These are phyloP conservation scores for Bicyclus anynana DNA, from an alignment of 1,140 invertebrate species.

Conservation along the genomic window DNA sequence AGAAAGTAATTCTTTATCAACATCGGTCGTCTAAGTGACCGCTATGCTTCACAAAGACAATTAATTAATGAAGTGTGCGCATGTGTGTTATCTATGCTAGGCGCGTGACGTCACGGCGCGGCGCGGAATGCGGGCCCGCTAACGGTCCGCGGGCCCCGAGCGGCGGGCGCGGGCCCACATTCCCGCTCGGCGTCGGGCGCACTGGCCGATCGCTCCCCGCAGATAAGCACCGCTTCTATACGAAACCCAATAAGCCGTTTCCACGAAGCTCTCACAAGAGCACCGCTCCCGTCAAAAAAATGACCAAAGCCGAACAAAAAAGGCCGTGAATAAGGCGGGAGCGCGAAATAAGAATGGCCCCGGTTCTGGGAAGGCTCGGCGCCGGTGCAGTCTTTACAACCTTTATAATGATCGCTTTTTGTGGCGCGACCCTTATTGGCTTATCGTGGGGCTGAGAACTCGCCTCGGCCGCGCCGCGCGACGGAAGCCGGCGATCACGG, in stretches of 20 bases:
- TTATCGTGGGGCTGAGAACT: constrained; percentile 62
- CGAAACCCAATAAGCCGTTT: constrained; percentile 74
- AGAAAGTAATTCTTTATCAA: constrained; percentile 4
- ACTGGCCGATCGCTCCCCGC: constrained; percentile 44
- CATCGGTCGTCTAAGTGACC: constrained; percentile 2
- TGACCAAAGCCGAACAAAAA: constrained; percentile 65
- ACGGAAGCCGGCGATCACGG: constrained; percentile 37
- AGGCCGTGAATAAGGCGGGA: constrained; percentile 70
- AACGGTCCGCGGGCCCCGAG: constrained; percentile 32
- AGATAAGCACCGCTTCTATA: constrained; percentile 66
- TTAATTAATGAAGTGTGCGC: constrained; percentile 7
- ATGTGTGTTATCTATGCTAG: constrained; percentile 25
- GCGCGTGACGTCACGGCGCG: constrained; percentile 26
- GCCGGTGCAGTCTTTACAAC: constrained; percentile 72
- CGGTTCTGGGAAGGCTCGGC: constrained; percentile 73
- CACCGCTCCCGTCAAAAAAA: constrained; percentile 70
- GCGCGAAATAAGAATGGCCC: constrained; percentile 73
- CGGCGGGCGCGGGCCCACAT: constrained; percentile 24
- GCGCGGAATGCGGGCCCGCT: constrained; percentile 43
- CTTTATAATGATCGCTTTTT: constrained; percentile 74
- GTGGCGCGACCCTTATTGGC: constrained; percentile 67
- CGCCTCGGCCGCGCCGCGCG: constrained; percentile 18
- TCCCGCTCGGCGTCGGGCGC: constrained; percentile 29
- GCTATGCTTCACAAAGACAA: background rate
- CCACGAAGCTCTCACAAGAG: constrained; percentile 68